Evolutionary conservation across 2,888 invertebrate species (phyloP), one percentile per base, ranked within the genome.

Genomic region (Spodoptera littoralis): DNA sequence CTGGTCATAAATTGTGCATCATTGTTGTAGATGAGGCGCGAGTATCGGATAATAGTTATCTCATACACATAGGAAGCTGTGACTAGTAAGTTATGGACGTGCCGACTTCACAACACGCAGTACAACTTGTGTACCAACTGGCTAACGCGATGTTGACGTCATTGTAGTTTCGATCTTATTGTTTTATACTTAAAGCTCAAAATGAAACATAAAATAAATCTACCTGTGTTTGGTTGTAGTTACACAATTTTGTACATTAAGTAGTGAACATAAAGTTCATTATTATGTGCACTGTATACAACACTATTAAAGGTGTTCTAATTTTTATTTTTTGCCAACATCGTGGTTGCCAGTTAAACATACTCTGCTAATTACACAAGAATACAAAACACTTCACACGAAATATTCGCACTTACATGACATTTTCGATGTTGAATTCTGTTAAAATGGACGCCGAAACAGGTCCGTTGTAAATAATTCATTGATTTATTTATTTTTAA

Each of bases 11-110:
- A 60, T 70, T 56, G 54, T 79, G 41, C 60, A 53, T 67, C 79
- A 71, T 88, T 88, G 84, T 88, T 91, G 77, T 91, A 90, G 90
- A 88, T 89, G 77, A 78, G 64, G 76, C 55, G 65, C 80, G 62
- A 50, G 60, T 70, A 62, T 73, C 65, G 77, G 82, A 84, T 83
- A 82, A 77, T 66, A 72, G 77, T 81, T 85, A 80, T 83, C 83
- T 85, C 79, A 82, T 91, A 71, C 81, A 82, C 82, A 83, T 91
- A 81, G 88, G 83, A 59, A 73, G 70, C 70, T 67, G 63, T 62
- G 81, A 79, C 56, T 84, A 84, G 88, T 90, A 84, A 90, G 88
- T 89, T 56, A 45, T 49, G 55, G 43, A 36, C 18, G 18, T 55
- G 58, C 45, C 74, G n/a, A 22, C 59, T 49, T 71, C 36, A 36